These are phyloP conservation scores for Hiodon alosoides DNA, from an alignment of 2,113 vertebrate species.

Conservation along the genomic window DNA sequence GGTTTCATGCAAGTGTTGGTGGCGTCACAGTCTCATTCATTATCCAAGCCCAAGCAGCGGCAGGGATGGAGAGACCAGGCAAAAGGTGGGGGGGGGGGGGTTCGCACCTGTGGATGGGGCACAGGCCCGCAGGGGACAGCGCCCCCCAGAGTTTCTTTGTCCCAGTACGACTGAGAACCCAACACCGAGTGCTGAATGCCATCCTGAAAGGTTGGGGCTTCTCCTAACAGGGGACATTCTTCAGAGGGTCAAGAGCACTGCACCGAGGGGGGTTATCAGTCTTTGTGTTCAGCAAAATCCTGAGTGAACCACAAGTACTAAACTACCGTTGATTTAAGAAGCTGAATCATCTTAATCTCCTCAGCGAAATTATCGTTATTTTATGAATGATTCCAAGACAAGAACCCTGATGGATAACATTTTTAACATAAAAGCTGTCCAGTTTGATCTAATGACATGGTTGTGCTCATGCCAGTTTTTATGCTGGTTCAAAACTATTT, in stretches of 20 bases:
- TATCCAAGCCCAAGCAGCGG: neutral
- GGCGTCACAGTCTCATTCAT: slow-evolving; percentile 12
- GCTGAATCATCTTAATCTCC: slow-evolving; percentile 7
- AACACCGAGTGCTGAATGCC: too few relatives aligned
- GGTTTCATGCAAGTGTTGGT: slow-evolving; percentile 8
- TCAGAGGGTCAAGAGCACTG: neutral
- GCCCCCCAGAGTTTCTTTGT: too few relatives aligned
- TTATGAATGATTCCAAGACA: slow-evolving; percentile 1
- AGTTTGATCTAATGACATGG: too few relatives aligned
- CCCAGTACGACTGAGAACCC: too few relatives aligned
- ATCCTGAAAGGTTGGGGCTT: too few relatives aligned
- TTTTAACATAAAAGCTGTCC: too few relatives aligned
- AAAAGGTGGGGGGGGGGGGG: neutral
- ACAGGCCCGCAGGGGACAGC: too few relatives aligned
- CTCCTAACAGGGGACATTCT: neutral
- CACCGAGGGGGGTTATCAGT: too few relatives aligned
- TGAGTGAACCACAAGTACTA: too few relatives aligned
- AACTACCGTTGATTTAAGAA: slow-evolving; percentile 6
- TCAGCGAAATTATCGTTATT: neutral
- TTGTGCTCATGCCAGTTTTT: too few relatives aligned
- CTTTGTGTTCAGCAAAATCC: too few relatives aligned
- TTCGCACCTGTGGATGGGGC: neutral
- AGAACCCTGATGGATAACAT: neutral
- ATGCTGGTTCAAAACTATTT: too few relatives aligned
- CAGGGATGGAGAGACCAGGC: neutral